A percentile compares a stretch with the other conserved stretches of the same genome.
These are phyloP conservation scores for Erethizon dorsatum DNA, from an alignment of 2,797 vertebrate species.

Conservation along the genomic window DNA sequence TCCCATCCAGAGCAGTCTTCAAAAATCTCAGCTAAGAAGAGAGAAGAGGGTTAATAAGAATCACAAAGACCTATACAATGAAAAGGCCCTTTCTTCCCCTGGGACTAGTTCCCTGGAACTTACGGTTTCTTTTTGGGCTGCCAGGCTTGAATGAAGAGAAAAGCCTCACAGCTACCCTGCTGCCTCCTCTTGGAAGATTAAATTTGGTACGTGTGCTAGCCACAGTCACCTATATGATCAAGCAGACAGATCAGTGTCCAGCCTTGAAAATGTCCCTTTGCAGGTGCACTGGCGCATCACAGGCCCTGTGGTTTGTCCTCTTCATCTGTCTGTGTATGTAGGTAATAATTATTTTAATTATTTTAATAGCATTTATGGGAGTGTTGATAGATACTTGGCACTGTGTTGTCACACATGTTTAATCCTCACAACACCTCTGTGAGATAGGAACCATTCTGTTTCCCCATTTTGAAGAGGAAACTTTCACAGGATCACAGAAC, in stretches of 20 bases:
- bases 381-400: not conserved
- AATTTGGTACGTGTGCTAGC: not conserved
- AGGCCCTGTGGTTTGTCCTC: not conserved
- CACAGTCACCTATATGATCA: not conserved
- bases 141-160: not conserved
- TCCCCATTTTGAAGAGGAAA: not conserved
- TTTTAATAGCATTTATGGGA: not conserved
- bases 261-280: not conserved
- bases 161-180: not conserved
- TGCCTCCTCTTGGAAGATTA: not conserved
- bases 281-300: not conserved
- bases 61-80: not conserved
- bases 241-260: not conserved
- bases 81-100: not conserved
- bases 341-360: not conserved
- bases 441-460: not conserved
- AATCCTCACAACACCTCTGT: not conserved
- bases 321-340: not conserved
- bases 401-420: not conserved
- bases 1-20: constrained; percentile 42
- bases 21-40: constrained; percentile 43
- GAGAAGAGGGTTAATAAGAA: constrained; percentile 43
- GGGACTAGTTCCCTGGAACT: not conserved
- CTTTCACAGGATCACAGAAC: constrained; percentile 22
- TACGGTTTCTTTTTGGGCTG: not conserved